phyloP scores from a whole-genome alignment of 1,140 invertebrate genomes.

The Laupala kohalensis region DNA sequence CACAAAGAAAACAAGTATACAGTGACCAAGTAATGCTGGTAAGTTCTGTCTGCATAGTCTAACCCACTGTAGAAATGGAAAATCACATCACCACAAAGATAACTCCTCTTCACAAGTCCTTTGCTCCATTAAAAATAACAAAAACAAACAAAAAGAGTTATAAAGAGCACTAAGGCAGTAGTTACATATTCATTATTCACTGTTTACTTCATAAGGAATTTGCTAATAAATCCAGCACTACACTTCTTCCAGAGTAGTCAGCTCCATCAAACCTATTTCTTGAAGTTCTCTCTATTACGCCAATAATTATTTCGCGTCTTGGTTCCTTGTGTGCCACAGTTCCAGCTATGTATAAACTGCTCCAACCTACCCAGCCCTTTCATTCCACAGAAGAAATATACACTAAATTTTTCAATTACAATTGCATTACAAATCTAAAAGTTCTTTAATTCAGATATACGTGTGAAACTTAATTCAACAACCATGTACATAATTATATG shows the following conservation, averaged over 20 bases:
- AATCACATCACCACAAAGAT: not conserved
- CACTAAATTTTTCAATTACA: not conserved
- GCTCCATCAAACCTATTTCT: not conserved
- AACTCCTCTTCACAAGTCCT: not conserved
- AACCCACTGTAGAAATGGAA: not conserved
- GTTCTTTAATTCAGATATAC: not conserved
- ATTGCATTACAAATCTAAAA: not conserved
- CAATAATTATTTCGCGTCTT: not conserved
- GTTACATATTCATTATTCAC: not conserved
- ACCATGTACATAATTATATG: not conserved
- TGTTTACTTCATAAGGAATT: not conserved
- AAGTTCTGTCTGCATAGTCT: not conserved
- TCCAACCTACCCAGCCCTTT: not conserved
- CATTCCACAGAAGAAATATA: not conserved
- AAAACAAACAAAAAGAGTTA: not conserved
- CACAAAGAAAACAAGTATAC: not conserved
- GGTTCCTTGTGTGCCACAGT: not conserved
- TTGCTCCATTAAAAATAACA: not conserved
- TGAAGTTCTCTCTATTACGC: not conserved
- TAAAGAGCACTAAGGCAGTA: not conserved
- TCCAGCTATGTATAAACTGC: not conserved
- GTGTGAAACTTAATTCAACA: not conserved
- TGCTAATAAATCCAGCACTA: not conserved
- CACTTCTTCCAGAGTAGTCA: not conserved
- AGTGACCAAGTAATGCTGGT: not conserved